Evolutionary conservation across 2,113 vertebrate genomes (phyloP).

Genomic region (Pygoscelis antarcticus): DNA sequence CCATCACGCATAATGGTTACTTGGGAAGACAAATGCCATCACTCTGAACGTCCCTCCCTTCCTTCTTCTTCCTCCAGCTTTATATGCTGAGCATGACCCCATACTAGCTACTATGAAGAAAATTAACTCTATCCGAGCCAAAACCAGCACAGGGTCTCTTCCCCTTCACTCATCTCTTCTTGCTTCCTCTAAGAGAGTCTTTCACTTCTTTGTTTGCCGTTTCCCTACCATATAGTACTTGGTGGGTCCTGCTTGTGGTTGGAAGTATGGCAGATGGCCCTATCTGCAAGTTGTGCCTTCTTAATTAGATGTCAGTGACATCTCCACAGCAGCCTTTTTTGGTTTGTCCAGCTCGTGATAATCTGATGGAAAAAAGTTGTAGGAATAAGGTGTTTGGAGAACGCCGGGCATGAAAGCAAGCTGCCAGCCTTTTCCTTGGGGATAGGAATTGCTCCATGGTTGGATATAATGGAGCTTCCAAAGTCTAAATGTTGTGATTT

Average conservation of each 20-base stretch:
- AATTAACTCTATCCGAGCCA: no score
- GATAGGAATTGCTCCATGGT: background rate
- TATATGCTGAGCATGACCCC: no score
- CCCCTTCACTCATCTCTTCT: background rate
- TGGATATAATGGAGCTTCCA: background rate
- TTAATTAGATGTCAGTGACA: background rate
- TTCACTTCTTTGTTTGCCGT: background rate
- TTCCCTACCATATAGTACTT: background rate
- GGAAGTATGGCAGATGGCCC: background rate
- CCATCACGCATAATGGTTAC: no score
- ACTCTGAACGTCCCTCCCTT: no score
- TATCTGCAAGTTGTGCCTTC: fast-evolving
- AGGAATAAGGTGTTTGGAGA: background rate
- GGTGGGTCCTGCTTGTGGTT: background rate
- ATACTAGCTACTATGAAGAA: no score
- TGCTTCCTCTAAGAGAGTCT: background rate
- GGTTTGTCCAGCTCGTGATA: background rate
- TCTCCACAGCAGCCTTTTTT: background rate
- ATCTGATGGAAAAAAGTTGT: background rate
- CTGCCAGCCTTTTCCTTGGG: background rate
- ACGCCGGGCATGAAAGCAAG: background rate
- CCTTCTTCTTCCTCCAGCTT: no score
- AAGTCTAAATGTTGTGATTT: background rate
- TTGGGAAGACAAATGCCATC: no score
- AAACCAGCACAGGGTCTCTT: background rate